Conservation (phyloP, 2,113 vertebrate species). For the Mus spicilegus region DNA sequence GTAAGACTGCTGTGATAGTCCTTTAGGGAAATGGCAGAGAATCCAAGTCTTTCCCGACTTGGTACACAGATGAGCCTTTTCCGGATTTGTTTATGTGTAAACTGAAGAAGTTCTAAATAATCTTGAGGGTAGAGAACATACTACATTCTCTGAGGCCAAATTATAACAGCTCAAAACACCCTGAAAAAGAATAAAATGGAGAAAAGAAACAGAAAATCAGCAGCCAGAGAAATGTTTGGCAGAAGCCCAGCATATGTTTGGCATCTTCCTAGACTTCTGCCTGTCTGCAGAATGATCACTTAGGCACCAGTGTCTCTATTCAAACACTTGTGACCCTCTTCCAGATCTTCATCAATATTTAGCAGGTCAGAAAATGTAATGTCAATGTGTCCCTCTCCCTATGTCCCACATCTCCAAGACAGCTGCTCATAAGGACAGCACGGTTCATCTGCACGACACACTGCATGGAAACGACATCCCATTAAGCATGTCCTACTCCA, state of each 20-base stretch:
- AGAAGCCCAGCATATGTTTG: not conserved
- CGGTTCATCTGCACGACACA: not conserved
- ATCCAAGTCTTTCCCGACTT: not conserved
- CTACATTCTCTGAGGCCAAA: slow-evolving; percentile 48
- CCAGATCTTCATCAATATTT: not conserved
- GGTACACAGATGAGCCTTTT: slow-evolving; percentile 34
- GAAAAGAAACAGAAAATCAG: slow-evolving; percentile 46
- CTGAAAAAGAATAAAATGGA: slow-evolving; percentile 53
- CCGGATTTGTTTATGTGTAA: slow-evolving; percentile 67
- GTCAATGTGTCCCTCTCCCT: not conserved
- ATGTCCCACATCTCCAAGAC: not conserved
- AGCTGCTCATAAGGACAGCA: not conserved
- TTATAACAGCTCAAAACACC: slow-evolving; percentile 60
- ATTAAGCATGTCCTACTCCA: not conserved
- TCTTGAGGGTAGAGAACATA: slow-evolving; percentile 50
- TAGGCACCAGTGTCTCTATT: not conserved
- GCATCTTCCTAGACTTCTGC: not conserved
- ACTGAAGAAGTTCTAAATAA: slow-evolving; percentile 65
- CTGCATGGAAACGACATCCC: slow-evolving; percentile 7
- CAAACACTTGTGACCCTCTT: not conserved
- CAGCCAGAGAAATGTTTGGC: slow-evolving; percentile 37
- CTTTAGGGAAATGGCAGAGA: slow-evolving; percentile 65
- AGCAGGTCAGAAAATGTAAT: not conserved
- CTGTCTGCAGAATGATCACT: not conserved
- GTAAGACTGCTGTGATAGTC: not conserved